A percentile compares a stretch with the other conserved stretches of the same genome.
phyloP scores from a whole-genome alignment of 2,888 invertebrate genomes.

The Micoletzkya japonica region DNA sequence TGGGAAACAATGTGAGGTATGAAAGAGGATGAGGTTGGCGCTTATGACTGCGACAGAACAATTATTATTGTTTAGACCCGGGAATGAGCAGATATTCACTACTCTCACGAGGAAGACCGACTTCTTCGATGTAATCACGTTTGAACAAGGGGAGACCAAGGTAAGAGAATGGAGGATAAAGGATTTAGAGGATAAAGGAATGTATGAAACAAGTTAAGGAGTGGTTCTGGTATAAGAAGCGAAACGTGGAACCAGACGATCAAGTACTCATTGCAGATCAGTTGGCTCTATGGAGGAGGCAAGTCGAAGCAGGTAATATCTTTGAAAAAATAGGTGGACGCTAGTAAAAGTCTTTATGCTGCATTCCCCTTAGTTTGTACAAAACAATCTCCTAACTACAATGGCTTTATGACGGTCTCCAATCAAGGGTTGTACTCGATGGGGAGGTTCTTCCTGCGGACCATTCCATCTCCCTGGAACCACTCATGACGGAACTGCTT shows the following conservation, averaged over 20 bases:
- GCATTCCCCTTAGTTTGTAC: no score
- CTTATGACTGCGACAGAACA: no score
- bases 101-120: slow-evolving; percentile 60
- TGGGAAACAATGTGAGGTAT: background rate
- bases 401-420: no score
- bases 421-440: slow-evolving; percentile 50
- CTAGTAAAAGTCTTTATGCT: no score
- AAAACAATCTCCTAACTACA: no score
- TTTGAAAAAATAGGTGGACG: no score
- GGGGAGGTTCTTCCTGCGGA: slow-evolving; percentile 52
- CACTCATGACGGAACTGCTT: slow-evolving; percentile 50
- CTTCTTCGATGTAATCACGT: slow-evolving; percentile 56
- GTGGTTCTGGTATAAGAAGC: background rate
- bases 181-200: background rate
- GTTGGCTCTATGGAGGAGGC: slow-evolving; percentile 19
- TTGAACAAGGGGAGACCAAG: slow-evolving; percentile 37
- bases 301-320: slow-evolving; percentile 18
- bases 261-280: slow-evolving; percentile 1
- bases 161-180: slow-evolving; percentile 25
- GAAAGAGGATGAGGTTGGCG: background rate
- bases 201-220: no score
- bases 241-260: no score
- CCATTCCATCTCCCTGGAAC: slow-evolving; percentile 53
- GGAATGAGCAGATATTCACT: slow-evolving; percentile 53
- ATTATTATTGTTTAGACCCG: slow-evolving; percentile 54